Base-by-base conservation (phyloP, 1,140 invertebrate genomes). In the Mizuhopecten yessoensis region DNA sequence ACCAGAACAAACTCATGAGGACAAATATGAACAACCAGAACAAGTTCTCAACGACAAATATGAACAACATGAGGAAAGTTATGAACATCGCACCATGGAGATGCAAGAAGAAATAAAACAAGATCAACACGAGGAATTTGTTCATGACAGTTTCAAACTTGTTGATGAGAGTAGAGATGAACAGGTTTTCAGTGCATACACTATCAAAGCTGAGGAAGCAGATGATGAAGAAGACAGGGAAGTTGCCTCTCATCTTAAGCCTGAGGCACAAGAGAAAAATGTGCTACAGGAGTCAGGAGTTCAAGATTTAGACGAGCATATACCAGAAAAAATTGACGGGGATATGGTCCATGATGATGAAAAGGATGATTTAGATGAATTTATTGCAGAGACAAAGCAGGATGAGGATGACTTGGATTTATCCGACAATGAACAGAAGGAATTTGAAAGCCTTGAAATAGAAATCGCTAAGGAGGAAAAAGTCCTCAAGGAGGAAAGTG, bases 391-490 rank as follows among this genome's bases (percentile, higher is more conserved):
- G 0, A 86, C 34, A 34, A 29, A 33, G 36, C 29, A 86, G 36
- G n/a, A 13, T 57, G 88, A 89, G 34, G n/a, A 33, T n/a, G 42
- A 34, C 57, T 23, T 15, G 17, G 88, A 89, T 86, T 86, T 86
- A 49, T n/a, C 34, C 17, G 20, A 29, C 20, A 23, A 86, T n/a
- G n/a, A 92, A 45, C 87, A 87, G 10, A 36, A 88, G 33, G 93
- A 92, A 87, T 34, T 90, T 15, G 87, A 92, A 92, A 88, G 75
- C 39, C 34, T 89, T 86, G 86, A 92, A 88, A 57, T 86, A 29
- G 29, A 88, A 23, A 34, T 45, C 33, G 86, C 49, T n/a, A 33
- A 91, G 91, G 88, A 87, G 92, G 89, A 90, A 49, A 90, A 34
- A 11, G 87, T 49, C 34, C 90, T 87, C 11, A 36, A 33, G 49